A percentile compares a stretch with the other conserved stretches of the same genome.
Evolutionary conservation across 2,888 invertebrate genomes (phyloP).

Genomic region (Ischnus inquisitorius): DNA sequence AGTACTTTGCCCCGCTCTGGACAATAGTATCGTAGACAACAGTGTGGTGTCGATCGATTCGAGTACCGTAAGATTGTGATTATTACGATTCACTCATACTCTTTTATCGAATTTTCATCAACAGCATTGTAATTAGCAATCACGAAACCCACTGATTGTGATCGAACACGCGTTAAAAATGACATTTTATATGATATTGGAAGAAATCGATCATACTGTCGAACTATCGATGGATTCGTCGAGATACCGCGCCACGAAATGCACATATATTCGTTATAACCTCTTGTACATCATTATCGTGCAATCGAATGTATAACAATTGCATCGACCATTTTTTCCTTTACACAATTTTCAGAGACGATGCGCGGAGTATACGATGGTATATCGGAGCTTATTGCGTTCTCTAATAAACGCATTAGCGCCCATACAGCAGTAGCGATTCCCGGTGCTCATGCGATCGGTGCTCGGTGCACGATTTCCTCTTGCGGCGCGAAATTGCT

Average conservation of each 20-base stretch:
- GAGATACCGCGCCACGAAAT: background rate
- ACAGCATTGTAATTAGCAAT: background rate
- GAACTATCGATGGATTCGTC: background rate
- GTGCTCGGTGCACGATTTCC: conserved; percentile 59
- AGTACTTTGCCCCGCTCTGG: no score
- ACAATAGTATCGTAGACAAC: no score
- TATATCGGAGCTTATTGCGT: conserved; percentile 54
- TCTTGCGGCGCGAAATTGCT: conserved; percentile 47
- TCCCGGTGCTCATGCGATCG: conserved; percentile 52
- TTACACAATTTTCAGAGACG: background rate
- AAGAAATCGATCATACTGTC: background rate
- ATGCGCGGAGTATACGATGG: background rate
- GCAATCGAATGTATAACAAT: conserved; percentile 5
- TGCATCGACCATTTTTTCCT: background rate
- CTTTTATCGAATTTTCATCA: background rate
- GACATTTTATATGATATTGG: background rate
- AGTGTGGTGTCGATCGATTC: no score
- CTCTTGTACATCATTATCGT: conserved; percentile 9
- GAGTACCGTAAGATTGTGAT: no score
- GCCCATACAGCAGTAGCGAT: conserved; percentile 52
- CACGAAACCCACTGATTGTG: background rate
- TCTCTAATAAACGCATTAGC: conserved; percentile 63
- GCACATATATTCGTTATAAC: background rate
- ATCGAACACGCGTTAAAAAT: background rate
- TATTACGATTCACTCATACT: no score